These are phyloP conservation scores for Alosa sapidissima DNA, from an alignment of 2,797 vertebrate species.

Conservation along the genomic window DNA sequence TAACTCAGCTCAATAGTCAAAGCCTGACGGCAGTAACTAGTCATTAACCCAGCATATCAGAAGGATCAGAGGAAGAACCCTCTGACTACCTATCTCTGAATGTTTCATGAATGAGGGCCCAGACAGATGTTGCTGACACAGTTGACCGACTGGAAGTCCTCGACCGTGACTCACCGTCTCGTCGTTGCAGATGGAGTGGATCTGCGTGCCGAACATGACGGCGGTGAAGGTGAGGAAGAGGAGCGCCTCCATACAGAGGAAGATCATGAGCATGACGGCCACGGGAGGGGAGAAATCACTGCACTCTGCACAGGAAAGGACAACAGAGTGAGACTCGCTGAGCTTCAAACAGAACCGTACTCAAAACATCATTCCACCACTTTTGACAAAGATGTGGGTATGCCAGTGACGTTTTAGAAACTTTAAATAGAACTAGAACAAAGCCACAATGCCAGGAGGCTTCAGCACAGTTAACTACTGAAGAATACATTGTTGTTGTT, in stretches of 20 bases:
- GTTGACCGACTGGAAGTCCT: not conserved
- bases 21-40: not conserved
- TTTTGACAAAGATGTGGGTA: not conserved
- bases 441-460: not conserved
- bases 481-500: not conserved
- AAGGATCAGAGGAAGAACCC: not conserved
- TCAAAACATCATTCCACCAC: not conserved
- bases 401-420: not conserved
- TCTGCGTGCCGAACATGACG: conserved; percentile 98
- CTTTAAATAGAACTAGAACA: not conserved
- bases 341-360: not conserved
- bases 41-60: not conserved
- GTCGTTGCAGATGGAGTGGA: conserved; percentile 99
- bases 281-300: conserved; percentile 94
- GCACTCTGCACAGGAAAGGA: conserved; percentile 80
- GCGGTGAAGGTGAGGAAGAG: conserved; percentile 98
- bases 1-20: not conserved
- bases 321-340: not conserved
- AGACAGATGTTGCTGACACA: not conserved
- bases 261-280: conserved; percentile 93
- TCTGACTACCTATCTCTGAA: not conserved
- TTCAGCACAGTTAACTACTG: not conserved
- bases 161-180: conserved; percentile 81
- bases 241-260: conserved; percentile 96
- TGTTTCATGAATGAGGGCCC: too few relatives aligned